Base-by-base conservation (phyloP, 2,888 invertebrate genomes). In the Nebria salina region DNA sequence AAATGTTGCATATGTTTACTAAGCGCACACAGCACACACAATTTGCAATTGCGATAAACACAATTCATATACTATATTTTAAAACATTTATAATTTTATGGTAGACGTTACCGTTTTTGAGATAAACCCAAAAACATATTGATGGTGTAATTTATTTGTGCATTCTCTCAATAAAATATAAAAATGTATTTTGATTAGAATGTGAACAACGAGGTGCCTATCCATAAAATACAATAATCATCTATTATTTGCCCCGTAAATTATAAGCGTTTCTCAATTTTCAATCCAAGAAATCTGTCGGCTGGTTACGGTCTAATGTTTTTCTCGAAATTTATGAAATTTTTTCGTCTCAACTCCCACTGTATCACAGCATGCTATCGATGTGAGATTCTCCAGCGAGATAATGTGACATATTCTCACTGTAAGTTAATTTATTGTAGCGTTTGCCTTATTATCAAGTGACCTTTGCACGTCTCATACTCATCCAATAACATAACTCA, bases 371-470 rank as follows among this genome's bases (percentile, higher is more conserved):
- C 54, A 54, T 54, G 54, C 7, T 54, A 11, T 54, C 54, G 54
- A 13, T 54, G 54, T 54, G 54, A 54, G 54, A 54, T 54, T 54
- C 54, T 54, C 54, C 54, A 54, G 54, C 54, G 54, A 54, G 54
- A 54, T 54, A 54, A 70, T 70, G 80, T 70, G 75, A 80, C 75
- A 80, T 80, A 70, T 80, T 70, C 72, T 65, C 20, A 64, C 64
- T 75, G 42, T 79, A 74, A 73, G 68, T 79, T 70, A 80, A 80
- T 80, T 80, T 80, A 80, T 80, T 80, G 75, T 75, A 70, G 75
- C 80, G 75, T 80, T 80, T 72, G 72, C 54, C 75, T 75, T 80
- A 80, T 80, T 80, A 80, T 80, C 75, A 70, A 70, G 70, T 70
- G 25, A 70, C 70, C 70, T 70, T 70, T 70, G 70, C 54, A 54